Evolutionary conservation across 2,888 invertebrate species (phyloP).

Genomic region (Petrophora chlorosata): DNA sequence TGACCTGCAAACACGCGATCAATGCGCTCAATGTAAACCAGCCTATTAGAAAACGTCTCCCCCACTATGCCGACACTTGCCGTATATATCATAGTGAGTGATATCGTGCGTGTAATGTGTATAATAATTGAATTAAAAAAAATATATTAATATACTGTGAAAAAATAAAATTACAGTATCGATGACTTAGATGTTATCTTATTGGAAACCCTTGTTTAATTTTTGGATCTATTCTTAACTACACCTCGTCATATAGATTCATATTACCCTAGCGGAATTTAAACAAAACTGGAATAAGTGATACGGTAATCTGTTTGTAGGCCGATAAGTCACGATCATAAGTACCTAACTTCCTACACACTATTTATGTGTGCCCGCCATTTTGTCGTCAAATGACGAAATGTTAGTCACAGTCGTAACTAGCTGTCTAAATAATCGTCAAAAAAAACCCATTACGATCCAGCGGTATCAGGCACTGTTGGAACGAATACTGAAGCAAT

Average conservation of each 20-base stretch:
- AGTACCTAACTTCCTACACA: conserved; percentile 55
- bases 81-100: conserved; percentile 46
- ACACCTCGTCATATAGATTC: too few relatives aligned
- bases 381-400: conserved; percentile 75
- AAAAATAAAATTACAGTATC: too few relatives aligned
- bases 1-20: conserved; percentile 81
- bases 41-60: conserved; percentile 59
- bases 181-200: too few relatives aligned
- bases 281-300: conserved; percentile 6
- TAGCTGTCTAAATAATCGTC: conserved; percentile 11
- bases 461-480: too few relatives aligned
- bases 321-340: conserved; percentile 65
- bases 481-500: too few relatives aligned
- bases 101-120: too few relatives aligned
- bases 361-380: conserved; percentile 74
- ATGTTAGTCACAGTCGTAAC: conserved; percentile 46
- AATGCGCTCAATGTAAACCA: conserved; percentile 72
- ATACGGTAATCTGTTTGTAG: conserved; percentile 54
- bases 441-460: neutral
- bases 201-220: too few relatives aligned
- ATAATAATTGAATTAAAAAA: too few relatives aligned
- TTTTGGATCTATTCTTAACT: too few relatives aligned
- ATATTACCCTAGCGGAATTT: too few relatives aligned
- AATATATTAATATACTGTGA: too few relatives aligned
- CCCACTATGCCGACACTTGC: conserved; percentile 48